A percentile compares a stretch with the other conserved stretches of the same genome.
Evolutionary conservation across 2,888 invertebrate genomes (phyloP).

Genomic region (Syrphus vitripennis): DNA sequence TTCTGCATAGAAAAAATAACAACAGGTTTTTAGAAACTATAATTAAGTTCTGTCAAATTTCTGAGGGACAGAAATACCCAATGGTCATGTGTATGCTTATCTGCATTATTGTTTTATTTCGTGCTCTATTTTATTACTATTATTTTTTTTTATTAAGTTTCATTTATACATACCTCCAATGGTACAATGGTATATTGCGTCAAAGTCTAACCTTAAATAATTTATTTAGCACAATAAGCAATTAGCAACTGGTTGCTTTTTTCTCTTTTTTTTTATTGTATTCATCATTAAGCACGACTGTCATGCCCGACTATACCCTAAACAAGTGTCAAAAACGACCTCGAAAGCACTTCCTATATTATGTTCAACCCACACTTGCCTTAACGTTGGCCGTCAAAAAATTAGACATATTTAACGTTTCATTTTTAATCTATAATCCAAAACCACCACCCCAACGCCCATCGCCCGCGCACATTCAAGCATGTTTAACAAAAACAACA

Average conservation of each 20-base stretch:
- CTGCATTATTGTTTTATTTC: not conserved
- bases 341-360: conserved; percentile 4
- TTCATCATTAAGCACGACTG: conserved; percentile 35
- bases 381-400: conserved; percentile 24
- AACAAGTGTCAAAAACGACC: conserved; percentile 35
- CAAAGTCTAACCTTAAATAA: conserved; percentile 39
- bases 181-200: not conserved
- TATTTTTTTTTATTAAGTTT: not conserved
- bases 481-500: not conserved
- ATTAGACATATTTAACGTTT: conserved; percentile 63
- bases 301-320: not conserved
- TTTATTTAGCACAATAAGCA: conserved; percentile 32
- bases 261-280: conserved; percentile 15
- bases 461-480: not conserved
- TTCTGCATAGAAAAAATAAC: too few species aligned
- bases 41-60: not conserved
- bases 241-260: conserved; percentile 59
- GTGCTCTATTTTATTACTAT: not conserved
- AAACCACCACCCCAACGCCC: not conserved
- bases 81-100: not conserved
- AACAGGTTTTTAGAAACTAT: not conserved
- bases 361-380: conserved; percentile 11
- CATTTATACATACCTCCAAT: not conserved
- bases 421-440: conserved; percentile 50
- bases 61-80: not conserved